Evolutionary conservation across 2,888 invertebrate species (phyloP).

Genomic region (Orgyia antiqua): DNA sequence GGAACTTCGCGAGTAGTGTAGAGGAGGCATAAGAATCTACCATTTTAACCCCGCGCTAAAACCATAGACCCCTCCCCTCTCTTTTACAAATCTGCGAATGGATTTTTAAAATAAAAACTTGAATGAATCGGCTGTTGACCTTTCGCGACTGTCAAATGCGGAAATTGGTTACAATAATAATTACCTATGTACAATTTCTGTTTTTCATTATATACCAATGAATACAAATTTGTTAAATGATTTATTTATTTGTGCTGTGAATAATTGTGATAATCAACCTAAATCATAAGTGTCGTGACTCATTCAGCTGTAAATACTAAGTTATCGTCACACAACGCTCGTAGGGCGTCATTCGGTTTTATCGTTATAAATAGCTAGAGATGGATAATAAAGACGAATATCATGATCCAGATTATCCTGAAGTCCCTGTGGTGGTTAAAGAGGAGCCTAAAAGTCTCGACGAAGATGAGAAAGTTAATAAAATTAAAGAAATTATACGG

Average conservation of each 20-base stretch:
- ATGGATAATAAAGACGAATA: conserved; percentile 72
- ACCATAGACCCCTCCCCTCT: too few species aligned
- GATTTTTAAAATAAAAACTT: too few species aligned
- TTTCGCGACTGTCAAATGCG: conserved; percentile 59
- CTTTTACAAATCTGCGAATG: too few species aligned
- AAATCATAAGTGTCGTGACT: conserved; percentile 33
- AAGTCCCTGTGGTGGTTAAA: conserved; percentile 35
- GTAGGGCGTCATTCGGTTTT: conserved; percentile 46
- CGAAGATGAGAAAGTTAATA: conserved; percentile 63
- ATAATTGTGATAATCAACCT: conserved; percentile 36
- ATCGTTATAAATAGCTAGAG: conserved; percentile 33
- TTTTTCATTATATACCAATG: conserved; percentile 27
- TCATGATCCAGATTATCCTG: conserved; percentile 80
- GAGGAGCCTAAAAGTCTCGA: conserved; percentile 36
- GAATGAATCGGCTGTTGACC: conserved; percentile 72
- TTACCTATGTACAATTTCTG: too few species aligned
- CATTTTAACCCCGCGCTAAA: too few species aligned
- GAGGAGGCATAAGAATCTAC: too few species aligned
- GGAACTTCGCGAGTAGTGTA: too few species aligned
- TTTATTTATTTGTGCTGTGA: conserved; percentile 37
- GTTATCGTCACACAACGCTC: conserved; percentile 31
- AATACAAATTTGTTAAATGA: conserved; percentile 19
- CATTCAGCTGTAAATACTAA: conserved; percentile 24
- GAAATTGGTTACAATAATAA: conserved; percentile 46
- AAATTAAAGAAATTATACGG: conserved; percentile 80